Conservation (phyloP, 2,888 invertebrate species). For the Diadegma fenestrale region DNA sequence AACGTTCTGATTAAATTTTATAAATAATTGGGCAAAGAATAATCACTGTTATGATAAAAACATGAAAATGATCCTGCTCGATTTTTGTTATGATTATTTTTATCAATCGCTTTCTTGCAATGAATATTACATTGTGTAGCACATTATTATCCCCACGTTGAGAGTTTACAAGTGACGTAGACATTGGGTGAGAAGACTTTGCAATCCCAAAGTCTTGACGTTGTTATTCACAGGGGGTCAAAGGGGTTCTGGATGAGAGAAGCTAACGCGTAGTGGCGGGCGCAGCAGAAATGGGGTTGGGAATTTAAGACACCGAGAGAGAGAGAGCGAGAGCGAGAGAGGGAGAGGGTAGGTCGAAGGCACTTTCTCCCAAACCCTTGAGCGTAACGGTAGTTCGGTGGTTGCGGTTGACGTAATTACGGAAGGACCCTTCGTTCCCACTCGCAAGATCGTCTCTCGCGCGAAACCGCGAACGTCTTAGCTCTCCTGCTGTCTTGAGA, state of each 20-base stretch:
- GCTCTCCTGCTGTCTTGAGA: conserved; percentile 74
- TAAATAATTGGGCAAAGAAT: background rate
- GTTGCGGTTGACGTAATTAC: conserved; percentile 84
- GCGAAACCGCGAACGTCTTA: conserved; percentile 84
- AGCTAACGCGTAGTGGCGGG: conserved; percentile 57
- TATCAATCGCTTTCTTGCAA: background rate
- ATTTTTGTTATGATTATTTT: background rate
- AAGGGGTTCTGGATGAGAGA: conserved; percentile 62
- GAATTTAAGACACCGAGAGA: conserved; percentile 57
- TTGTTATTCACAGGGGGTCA: conserved; percentile 69
- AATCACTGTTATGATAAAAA: background rate
- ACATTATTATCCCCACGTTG: conserved; percentile 48
- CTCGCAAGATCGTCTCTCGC: conserved; percentile 71
- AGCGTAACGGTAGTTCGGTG: conserved; percentile 78
- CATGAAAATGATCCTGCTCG: background rate
- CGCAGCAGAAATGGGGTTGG: conserved; percentile 46
- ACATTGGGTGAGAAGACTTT: conserved; percentile 54
- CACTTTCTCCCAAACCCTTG: conserved; percentile 73
- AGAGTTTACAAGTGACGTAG: conserved; percentile 53
- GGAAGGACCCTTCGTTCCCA: conserved; percentile 79
- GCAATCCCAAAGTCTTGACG: conserved; percentile 53
- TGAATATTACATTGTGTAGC: background rate
- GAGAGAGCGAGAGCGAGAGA: conserved; percentile 57
- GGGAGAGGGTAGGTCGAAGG: conserved; percentile 71
- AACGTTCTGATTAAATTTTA: background rate